Evolutionary conservation across 1,140 invertebrate genomes (phyloP).

Genomic region (Cotesia vestalis): DNA sequence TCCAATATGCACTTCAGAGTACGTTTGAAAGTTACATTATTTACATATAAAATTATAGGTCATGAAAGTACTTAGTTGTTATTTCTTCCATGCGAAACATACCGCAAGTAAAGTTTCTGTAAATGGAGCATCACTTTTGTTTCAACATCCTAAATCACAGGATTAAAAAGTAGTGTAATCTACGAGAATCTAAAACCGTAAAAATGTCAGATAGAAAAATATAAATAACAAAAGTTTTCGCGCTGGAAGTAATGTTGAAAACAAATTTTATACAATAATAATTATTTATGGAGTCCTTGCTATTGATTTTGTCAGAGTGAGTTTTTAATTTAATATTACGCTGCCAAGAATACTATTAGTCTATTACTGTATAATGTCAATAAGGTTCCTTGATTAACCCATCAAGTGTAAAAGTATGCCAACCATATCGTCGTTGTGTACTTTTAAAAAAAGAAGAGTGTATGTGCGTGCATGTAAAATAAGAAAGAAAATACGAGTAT

Average conservation of each 20-base stretch:
- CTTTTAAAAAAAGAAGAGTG: not conserved
- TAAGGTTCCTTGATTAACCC: conserved; percentile 10
- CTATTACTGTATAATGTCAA: conserved; percentile 15
- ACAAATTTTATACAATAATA: too few relatives aligned
- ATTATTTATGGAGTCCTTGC: conserved; percentile 7
- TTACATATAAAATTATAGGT: too few relatives aligned
- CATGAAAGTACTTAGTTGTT: too few relatives aligned
- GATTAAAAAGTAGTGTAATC: too few relatives aligned
- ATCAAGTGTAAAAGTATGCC: conserved; percentile 6
- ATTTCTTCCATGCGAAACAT: not conserved
- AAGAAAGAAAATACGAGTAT: not conserved
- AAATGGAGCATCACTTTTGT: too few relatives aligned
- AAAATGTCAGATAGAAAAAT: too few relatives aligned
- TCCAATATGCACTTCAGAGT: too few relatives aligned
- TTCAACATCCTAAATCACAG: too few relatives aligned
- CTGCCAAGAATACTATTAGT: conserved; percentile 14
- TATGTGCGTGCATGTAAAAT: not conserved
- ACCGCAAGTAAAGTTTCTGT: not conserved
- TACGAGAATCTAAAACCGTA: too few relatives aligned
- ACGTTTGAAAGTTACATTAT: too few relatives aligned
- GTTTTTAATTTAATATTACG: not conserved
- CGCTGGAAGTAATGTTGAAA: too few relatives aligned
- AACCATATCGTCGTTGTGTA: not conserved
- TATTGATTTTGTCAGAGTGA: conserved; percentile 7
- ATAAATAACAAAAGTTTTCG: too few relatives aligned